Evolutionary conservation across 2,113 vertebrate species (phyloP).

Genomic region (Heloderma charlesbogerti): DNA sequence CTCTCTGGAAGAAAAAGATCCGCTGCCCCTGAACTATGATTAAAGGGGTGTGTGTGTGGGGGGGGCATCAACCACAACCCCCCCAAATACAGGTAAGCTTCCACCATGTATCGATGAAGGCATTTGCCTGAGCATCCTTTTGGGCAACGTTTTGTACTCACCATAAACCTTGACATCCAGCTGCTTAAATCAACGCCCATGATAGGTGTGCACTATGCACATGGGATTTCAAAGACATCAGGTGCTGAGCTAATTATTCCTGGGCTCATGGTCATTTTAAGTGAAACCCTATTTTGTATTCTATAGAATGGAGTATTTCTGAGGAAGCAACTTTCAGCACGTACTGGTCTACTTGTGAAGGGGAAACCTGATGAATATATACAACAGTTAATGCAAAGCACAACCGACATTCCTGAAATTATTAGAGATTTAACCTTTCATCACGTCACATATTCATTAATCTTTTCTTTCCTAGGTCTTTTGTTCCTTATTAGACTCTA

Average conservation of each 20-base stretch:
- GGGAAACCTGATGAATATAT: constrained; percentile 41
- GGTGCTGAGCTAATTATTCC: constrained; percentile 44
- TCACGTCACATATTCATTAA: constrained; percentile 18
- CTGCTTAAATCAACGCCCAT: background rate
- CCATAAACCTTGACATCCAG: background rate
- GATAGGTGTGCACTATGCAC: background rate
- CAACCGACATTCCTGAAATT: constrained; percentile 30
- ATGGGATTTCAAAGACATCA: constrained; percentile 39
- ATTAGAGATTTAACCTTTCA: constrained; percentile 25
- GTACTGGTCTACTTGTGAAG: constrained; percentile 35
- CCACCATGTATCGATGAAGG: background rate
- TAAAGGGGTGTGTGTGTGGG: background rate
- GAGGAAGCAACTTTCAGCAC: constrained; percentile 17
- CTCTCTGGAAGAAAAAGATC: background rate
- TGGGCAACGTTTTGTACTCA: background rate
- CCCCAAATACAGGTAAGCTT: background rate
- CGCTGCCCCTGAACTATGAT: background rate
- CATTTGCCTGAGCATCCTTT: background rate
- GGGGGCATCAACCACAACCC: no score
- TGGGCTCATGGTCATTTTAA: constrained; percentile 37
- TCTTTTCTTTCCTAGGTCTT: constrained; percentile 15
- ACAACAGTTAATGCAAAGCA: constrained; percentile 17
- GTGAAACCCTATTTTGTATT: constrained; percentile 23
- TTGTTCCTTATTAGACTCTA: background rate
- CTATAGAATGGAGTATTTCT: constrained; percentile 48